Evolutionary conservation across 1,140 invertebrate species (phyloP), one percentile per base, ranked within the genome.

Genomic region (Pteromalus puparum): DNA sequence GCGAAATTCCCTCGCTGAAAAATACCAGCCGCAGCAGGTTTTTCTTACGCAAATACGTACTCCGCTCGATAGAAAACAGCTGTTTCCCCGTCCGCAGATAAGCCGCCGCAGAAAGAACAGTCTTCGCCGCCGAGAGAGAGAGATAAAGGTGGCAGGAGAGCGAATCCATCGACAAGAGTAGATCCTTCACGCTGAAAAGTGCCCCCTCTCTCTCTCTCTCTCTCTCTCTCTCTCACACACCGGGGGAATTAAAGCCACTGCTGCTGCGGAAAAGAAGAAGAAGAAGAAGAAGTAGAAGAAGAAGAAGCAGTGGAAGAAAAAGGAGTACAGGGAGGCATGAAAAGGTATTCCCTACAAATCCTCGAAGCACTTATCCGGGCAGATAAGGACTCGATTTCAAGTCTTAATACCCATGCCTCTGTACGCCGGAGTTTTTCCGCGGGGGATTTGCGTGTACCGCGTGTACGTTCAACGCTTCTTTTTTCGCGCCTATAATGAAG

Each of bases 371-470:
- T 81, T 68, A 80, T 53, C 68, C 67, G 53, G 3, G 26, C 24
- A 48, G 77, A 79, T 81, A 72, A 81, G 68, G 79, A 81, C 80
- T 74, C 48, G 80, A 74, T 82, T 82, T 75, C 72, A 72, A 81
- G 68, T 73, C 79, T 53, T 81, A 72, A 73, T 72, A 70, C 78
- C 34, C 15, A 21, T 18, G 13, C 48, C 48, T 53, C 53, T 61
- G 4, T 7, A n/a, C 6, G 18, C 26, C 28, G 4, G 34, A 53
- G 42, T 53, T 73, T 81, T 53, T 73, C 24, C 67, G 67, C 34
- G 42, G 42, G 10, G 42, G 21, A 72, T 81, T 81, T 73, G 7
- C 68, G 42, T 30, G 42, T 73, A 30, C n/a, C 10, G 38, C 10
- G 10, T 81, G 1, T 30, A 70, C 24, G 24, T 70, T 68, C 18